phyloP scores from a whole-genome alignment of 1,140 invertebrate genomes.

The Tetragnatha versicolor region DNA sequence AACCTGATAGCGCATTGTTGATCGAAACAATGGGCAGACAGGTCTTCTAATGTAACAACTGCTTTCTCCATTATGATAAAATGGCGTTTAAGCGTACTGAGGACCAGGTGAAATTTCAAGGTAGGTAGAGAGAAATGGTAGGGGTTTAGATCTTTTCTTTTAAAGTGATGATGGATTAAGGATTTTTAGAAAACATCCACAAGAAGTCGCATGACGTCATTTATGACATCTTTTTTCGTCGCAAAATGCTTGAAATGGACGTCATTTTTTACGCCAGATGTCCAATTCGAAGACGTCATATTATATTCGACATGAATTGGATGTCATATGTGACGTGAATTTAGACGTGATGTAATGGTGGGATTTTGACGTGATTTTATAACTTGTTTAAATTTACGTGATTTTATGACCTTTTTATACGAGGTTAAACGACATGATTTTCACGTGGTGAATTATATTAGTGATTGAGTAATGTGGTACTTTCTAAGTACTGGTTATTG shows the following conservation, averaged over 20 bases:
- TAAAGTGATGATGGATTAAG: not conserved
- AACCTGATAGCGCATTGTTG: slow-evolving; percentile 17
- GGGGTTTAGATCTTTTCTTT: not conserved
- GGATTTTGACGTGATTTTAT: too few relatives aligned
- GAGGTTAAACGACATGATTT: too few relatives aligned
- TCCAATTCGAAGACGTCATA: too few relatives aligned
- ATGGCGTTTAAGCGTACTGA: not conserved
- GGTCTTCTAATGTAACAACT: not conserved
- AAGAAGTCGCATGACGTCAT: not conserved
- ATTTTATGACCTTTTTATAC: too few relatives aligned
- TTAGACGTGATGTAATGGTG: too few relatives aligned
- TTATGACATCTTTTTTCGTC: not conserved
- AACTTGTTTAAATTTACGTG: too few relatives aligned
- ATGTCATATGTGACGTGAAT: too few relatives aligned
- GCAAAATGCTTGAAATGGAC: not conserved
- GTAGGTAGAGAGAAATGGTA: not conserved
- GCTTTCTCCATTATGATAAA: slow-evolving; percentile 13
- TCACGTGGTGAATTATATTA: too few relatives aligned
- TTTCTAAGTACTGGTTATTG: too few relatives aligned
- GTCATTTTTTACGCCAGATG: too few relatives aligned
- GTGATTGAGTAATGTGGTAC: too few relatives aligned
- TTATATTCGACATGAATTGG: too few relatives aligned
- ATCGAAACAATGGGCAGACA: not conserved
- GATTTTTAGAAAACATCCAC: not conserved
- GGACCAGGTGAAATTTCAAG: not conserved